Evolutionary conservation across 2,113 vertebrate species (phyloP).

Genomic region (Syrmaticus mikado): DNA sequence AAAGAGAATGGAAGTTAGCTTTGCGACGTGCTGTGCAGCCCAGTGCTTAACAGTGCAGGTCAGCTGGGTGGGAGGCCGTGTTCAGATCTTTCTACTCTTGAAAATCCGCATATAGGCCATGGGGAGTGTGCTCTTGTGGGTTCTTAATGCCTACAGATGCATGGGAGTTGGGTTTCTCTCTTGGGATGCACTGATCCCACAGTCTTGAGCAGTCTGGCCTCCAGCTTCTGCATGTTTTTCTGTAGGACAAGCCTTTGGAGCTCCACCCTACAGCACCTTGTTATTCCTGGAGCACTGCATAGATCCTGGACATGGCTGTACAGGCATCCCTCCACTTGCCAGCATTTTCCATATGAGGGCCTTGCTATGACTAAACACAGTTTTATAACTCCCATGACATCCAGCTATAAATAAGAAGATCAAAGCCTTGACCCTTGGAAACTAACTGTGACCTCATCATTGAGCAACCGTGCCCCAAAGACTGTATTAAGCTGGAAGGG

Average conservation of each 20-base stretch:
- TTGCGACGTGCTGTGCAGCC: background rate
- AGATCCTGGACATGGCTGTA: fast-evolving
- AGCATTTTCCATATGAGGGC: background rate
- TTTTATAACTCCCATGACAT: background rate
- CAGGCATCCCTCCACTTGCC: background rate
- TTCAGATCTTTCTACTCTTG: background rate
- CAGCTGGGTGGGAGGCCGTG: fast-evolving
- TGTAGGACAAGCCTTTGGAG: background rate
- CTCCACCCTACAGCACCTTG: fast-evolving
- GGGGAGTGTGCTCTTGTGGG: fast-evolving
- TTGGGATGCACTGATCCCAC: background rate
- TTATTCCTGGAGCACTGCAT: fast-evolving
- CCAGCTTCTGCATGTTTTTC: background rate
- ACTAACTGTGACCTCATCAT: background rate
- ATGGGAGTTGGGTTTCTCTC: background rate
- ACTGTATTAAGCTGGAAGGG: background rate
- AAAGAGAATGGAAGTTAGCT: background rate
- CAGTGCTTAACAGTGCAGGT: background rate
- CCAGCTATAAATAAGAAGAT: background rate
- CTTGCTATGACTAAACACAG: background rate
- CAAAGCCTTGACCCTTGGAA: background rate
- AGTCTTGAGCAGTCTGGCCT: background rate
- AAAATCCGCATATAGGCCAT: background rate
- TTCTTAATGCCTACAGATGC: too few relatives aligned
- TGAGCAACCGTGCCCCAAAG: background rate